These are phyloP conservation scores for Agrilus cyanescens DNA, from an alignment of 2,888 invertebrate genomes.

Conservation along the genomic window DNA sequence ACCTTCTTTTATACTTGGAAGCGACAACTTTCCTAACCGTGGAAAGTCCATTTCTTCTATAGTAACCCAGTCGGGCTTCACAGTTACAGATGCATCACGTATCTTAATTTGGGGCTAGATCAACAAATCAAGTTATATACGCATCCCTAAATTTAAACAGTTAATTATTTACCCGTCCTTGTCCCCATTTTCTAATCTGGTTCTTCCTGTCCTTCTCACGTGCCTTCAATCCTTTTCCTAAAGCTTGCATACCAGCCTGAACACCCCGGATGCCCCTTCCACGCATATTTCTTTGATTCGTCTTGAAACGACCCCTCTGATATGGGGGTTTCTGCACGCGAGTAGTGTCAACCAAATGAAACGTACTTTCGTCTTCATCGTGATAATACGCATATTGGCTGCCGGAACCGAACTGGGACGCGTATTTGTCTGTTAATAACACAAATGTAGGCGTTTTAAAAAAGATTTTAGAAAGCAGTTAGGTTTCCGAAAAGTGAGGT, in stretches of 20 bases:
- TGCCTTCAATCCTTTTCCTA: conserved; percentile 72
- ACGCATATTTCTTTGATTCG: conserved; percentile 63
- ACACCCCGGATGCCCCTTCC: conserved; percentile 52
- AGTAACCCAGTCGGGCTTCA: conserved; percentile 91
- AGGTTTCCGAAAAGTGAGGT: not conserved
- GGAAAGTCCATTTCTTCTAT: conserved; percentile 99
- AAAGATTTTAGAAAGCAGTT: not conserved
- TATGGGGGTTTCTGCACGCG: conserved; percentile 83
- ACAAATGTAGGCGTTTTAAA: conserved; percentile 1
- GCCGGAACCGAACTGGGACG: conserved; percentile 85
- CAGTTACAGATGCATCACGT: conserved; percentile 92
- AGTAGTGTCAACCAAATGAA: conserved; percentile 94
- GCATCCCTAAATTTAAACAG: not conserved
- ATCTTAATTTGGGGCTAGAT: conserved; percentile 74
- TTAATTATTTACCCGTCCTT: conserved; percentile 41
- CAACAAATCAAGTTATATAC: conserved; percentile 3
- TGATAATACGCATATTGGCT: conserved; percentile 98
- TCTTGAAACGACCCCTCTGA: conserved; percentile 82
- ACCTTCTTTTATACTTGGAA: conserved; percentile 78
- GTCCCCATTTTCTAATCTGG: conserved; percentile 78
- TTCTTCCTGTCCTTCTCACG: conserved; percentile 62
- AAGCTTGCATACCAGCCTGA: conserved; percentile 65
- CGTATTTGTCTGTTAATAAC: conserved; percentile 63
- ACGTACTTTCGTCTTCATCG: conserved; percentile 96
- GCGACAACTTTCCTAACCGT: conserved; percentile 78